These are phyloP conservation scores for Spodoptera littoralis DNA, from an alignment of 2,888 invertebrate species.

Conservation along the genomic window DNA sequence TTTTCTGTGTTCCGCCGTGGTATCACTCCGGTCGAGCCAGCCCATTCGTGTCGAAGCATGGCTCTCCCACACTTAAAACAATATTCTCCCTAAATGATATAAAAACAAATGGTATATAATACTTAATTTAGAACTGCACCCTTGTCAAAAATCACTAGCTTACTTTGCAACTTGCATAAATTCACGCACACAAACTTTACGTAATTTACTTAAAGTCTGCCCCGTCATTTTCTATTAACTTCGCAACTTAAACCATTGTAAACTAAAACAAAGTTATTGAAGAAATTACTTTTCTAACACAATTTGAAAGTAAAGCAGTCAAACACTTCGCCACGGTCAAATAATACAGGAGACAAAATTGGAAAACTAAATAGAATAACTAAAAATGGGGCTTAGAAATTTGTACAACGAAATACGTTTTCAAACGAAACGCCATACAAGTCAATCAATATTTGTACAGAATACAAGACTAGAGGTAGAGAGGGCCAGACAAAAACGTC, in stretches of 20 bases:
- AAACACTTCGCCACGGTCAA: conserved; percentile 36
- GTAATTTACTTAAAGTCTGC: conserved; percentile 32
- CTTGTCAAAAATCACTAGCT: conserved; percentile 7
- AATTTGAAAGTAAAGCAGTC: conserved; percentile 41
- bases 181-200: conserved; percentile 17
- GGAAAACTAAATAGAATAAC: conserved; percentile 39
- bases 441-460: conserved; percentile 69
- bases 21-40: too few relatives aligned
- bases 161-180: conserved; percentile 13
- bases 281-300: conserved; percentile 48
- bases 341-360: conserved; percentile 23
- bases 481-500: conserved; percentile 72
- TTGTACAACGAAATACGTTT: conserved; percentile 47
- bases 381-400: conserved; percentile 33
- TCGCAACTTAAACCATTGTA: conserved; percentile 25
- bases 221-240: conserved; percentile 32
- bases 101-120: not conserved
- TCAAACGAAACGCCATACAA: conserved; percentile 55
- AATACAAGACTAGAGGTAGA: conserved; percentile 57
- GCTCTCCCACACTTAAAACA: too few relatives aligned
- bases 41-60: too few relatives aligned
- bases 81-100: conserved; percentile 26
- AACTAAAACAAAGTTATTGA: conserved; percentile 45
- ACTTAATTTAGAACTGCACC: conserved; percentile 1
- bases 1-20: too few relatives aligned